Base-by-base conservation (phyloP, 2,797 vertebrate species). In the Neopelma chrysocephalum region DNA sequence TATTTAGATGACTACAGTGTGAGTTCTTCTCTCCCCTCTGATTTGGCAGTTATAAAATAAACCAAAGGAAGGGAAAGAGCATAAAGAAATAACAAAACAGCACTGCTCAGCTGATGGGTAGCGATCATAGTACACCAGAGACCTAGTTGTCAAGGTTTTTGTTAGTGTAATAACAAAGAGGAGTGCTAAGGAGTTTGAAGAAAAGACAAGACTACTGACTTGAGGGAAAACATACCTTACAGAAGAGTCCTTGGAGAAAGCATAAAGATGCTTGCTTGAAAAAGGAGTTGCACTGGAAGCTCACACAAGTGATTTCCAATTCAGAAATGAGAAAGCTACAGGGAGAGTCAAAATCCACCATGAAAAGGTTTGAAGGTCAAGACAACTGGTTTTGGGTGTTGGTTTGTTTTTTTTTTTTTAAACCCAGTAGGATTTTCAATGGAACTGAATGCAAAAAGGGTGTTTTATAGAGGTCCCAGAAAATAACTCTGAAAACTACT, bases 301-400 rank as follows among this genome's bases (percentile, higher is more conserved):
- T 80, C 56, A 79, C 48, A 94, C 0, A 2, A 79, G 78, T 51
- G 8, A 84, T 79, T 90, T 75, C 48, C 47, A 82, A 40, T 62
- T 89, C 65, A 90, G 47, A 94, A 96, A 90, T 45, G 25, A 78
- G 45, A 90, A 94, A 82, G 47, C 50, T 75, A 76, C 47, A 78
- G 61, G 36, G 10, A 58, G 43, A 88, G n/a, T 77, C 64, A 94
- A 64, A 85, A 90, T 43, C 3, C 7, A 69, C 43, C n/a, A 54
- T 5, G 70, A 91, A 94, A 66, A 36, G 58, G 51, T 61, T 87
- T 65, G 54, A 79, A 86, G 71, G 10, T 45, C 64, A 66, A 73
- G 75, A 54, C 10, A 68, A 69, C 4, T 53, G 29, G 50, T 18
- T 29, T 51, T 7, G 15, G 15, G 50, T 18, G 17, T 29, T 4